Evolutionary conservation across 2,113 vertebrate species (phyloP), one percentile per base, ranked within the genome.

Genomic region (Sigmodon hispidus): DNA sequence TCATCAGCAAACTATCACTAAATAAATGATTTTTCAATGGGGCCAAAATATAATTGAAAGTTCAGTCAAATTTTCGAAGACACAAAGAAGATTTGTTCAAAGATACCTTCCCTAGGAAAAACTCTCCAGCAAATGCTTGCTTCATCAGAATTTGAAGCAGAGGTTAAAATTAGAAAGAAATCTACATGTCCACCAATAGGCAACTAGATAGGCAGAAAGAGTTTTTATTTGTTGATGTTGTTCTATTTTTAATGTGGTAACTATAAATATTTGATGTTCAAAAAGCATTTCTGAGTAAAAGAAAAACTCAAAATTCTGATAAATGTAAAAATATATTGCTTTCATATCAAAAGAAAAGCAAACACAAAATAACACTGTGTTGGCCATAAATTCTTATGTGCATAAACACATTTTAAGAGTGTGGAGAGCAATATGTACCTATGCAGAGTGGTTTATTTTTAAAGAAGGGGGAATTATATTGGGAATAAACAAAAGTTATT

Each of bases 171-270:
- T 89, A 81, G 34, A 43, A 94, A 63, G 26, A n/a, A 88, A 61
- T n/a, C 8, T 86, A 4, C 2, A 57, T 57, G 36, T 79, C 50
- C 36, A 61, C 59, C 81, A 70, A 26, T 4, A 89, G 9, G 3
- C 40, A 8, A 73, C 65, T 50, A 12, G 4, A 10, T n/a, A 73
- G 5, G 22, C 52, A 93, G 45, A 91, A 24, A 76, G 80, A 55
- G 43, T 45, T 11, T 16, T 22, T 43, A n/a, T n/a, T 36, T n/a
- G 34, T 6, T 83, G 36, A 26, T 61, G 40, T 43, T 83, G n/a
- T 65, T 87, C 92, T 83, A 34, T 81, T 93, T 93, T 90, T 79
- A 91, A 89, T 83, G 17, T 57, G 3, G 21, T 36, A 73, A 19
- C 22, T 76, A n/a, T 83, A 48, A 52, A 94, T 89, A 80, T 93